Evolutionary conservation across 2,797 vertebrate species (phyloP).

Genomic region (Brotula barbata): DNA sequence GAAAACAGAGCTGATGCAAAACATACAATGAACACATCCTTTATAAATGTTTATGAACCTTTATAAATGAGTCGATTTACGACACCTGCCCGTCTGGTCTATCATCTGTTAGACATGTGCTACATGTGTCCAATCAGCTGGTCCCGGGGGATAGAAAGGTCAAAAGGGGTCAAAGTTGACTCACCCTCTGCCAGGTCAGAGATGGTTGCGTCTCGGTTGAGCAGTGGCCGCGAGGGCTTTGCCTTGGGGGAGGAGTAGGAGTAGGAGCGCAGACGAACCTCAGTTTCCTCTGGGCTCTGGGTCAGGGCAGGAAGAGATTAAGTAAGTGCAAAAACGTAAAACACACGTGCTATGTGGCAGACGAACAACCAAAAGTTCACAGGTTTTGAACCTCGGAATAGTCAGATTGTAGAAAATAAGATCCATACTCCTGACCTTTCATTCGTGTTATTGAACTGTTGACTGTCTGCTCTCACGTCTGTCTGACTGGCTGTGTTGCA

Average conservation of each 20-base stretch:
- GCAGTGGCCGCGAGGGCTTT: conserved; percentile 77
- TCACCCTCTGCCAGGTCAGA: conserved; percentile 78
- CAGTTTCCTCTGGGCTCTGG: conserved; percentile 81
- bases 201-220: conserved; percentile 78
- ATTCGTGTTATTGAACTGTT: conserved; percentile 31
- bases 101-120: conserved; percentile 38
- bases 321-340: neutral
- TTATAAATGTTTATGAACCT: too few relatives aligned
- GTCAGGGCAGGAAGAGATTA: conserved; percentile 24
- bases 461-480: conserved; percentile 20
- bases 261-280: conserved; percentile 91
- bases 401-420: conserved; percentile 4
- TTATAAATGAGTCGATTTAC: conserved; percentile 52
- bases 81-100: conserved; percentile 36
- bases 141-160: conserved; percentile 44
- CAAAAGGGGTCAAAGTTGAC: conserved; percentile 54
- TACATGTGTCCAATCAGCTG: conserved; percentile 58
- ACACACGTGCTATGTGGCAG: neutral
- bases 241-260: conserved; percentile 93
- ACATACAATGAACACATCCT: too few relatives aligned
- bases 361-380: conserved; percentile 8
- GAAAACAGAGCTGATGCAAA: conserved; percentile 19
- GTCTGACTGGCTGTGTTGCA: neutral
- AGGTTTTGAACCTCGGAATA: conserved; percentile 10
- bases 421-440: conserved; percentile 18